phyloP scores from a whole-genome alignment of 2,888 invertebrate species.

The Prostheceraeus crozeri region DNA sequence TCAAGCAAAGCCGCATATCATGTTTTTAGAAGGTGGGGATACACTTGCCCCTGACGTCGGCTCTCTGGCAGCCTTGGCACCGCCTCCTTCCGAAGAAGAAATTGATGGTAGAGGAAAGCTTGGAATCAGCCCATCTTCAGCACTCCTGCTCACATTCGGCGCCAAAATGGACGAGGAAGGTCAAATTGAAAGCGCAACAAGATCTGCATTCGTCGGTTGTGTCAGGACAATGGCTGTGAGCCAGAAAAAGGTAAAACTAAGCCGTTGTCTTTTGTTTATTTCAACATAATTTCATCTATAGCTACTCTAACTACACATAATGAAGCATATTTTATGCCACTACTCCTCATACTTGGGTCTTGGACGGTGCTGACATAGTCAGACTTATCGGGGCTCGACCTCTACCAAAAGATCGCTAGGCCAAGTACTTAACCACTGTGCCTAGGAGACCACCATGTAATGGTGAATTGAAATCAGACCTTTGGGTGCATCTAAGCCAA shows the following conservation, averaged over 20 bases:
- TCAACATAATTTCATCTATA: too few species aligned
- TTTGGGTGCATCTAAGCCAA: too few species aligned
- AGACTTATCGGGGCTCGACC: too few species aligned
- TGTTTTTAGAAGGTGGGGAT: conserved; percentile 52
- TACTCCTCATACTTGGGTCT: too few species aligned
- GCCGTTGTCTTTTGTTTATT: background rate
- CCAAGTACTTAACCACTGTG: too few species aligned
- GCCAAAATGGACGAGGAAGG: conserved; percentile 47
- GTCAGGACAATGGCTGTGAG: conserved; percentile 53
- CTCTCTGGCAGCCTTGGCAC: conserved; percentile 47
- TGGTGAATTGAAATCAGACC: too few species aligned
- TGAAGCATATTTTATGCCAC: too few species aligned
- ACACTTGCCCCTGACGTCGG: conserved; percentile 46
- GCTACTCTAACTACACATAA: too few species aligned
- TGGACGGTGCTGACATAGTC: too few species aligned
- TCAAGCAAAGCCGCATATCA: conserved; percentile 47
- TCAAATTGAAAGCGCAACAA: conserved; percentile 45
- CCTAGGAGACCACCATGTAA: too few species aligned
- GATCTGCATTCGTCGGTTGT: conserved; percentile 51
- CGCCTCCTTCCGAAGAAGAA: too few species aligned
- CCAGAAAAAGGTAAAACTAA: conserved; percentile 52
- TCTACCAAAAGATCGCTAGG: too few species aligned
- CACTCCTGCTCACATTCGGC: conserved; percentile 48
- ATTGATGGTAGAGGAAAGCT: background rate
- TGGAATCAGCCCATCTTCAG: conserved; percentile 39